Base-by-base conservation (phyloP, 2,888 invertebrate species). In the Drosophila bunnanda region DNA sequence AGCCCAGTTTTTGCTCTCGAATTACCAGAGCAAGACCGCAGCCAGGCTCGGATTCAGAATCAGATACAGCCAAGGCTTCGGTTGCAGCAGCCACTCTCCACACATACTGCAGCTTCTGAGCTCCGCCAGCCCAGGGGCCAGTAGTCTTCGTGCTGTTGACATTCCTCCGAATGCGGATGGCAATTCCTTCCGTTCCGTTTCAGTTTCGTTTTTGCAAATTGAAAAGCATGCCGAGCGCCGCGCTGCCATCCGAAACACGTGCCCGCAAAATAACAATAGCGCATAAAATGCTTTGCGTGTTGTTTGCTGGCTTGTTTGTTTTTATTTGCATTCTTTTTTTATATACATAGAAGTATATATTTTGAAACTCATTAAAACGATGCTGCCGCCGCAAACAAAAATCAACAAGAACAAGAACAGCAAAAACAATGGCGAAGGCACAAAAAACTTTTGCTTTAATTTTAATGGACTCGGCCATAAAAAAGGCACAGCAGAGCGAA, bases 381-480 rank as follows among this genome's bases (percentile, higher is more conserved):
- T 34, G 60, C 52, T 53, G 61, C 28, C 7, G 28, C 59, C 56
- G 38, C 71, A 62, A 75, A 72, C 76, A 53, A 34, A 58, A 28
- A 38, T 30, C 22, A 59, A 39, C 55, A 59, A 38, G 39, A 32
- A 52, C 15, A 22, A 34, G 50, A 52, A 34, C 32, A 34, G 17
- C 30, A 48, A 48, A 8, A 48, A 28, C n/a, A 48, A 22, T 12
- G 12, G 28, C 17, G 17, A 8, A 13, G 50, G 20, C 50, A 44
- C 41, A 52, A 67, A 88, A 85, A 85, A 85, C 76, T 82, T 88
- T 87, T 87, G 85, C 82, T 76, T 86, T 88, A 89, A 86, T 86
- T 86, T 86, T 89, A 86, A 86, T 86, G 85, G 89, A 85, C 71
- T 72, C 59, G 77, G 80, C 70, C 75, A 82, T 89, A 89, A 89